phyloP scores from a whole-genome alignment of 2,113 vertebrate genomes.

The Ia io region DNA sequence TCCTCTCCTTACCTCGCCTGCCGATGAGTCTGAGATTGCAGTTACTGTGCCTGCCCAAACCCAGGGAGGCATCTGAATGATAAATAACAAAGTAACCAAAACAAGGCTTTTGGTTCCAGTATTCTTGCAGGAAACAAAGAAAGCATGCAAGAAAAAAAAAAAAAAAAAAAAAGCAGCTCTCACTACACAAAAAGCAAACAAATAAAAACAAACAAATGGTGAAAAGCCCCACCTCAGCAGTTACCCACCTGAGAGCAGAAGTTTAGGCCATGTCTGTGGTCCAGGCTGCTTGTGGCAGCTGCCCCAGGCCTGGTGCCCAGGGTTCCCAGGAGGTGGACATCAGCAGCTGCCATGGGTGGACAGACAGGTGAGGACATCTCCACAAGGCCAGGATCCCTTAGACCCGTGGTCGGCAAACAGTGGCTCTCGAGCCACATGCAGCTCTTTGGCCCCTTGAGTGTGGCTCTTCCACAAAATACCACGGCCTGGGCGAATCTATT shows the following conservation, averaged over 20 bases:
- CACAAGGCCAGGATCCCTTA: background rate
- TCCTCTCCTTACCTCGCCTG: rapidly evolving
- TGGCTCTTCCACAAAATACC: too few relatives aligned
- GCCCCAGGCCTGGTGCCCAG: rapidly evolving
- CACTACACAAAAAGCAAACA: too few relatives aligned
- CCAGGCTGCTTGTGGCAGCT: background rate
- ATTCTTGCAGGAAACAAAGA: background rate
- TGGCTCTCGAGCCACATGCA: too few relatives aligned
- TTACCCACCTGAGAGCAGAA: rapidly evolving
- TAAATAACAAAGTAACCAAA: rapidly evolving
- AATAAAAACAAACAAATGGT: background rate
- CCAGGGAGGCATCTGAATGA: background rate
- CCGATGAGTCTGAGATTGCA: too few relatives aligned
- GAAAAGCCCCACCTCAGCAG: rapidly evolving
- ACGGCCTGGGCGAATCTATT: too few relatives aligned
- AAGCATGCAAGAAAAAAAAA: too few relatives aligned
- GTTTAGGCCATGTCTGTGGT: background rate
- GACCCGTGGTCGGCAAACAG: too few relatives aligned
- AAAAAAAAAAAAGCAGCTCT: background rate
- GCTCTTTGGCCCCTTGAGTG: too few relatives aligned
- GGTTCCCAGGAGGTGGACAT: background rate
- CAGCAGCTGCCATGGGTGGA: background rate
- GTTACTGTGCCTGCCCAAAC: rapidly evolving
- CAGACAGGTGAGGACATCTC: background rate
- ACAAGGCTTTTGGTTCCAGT: background rate